A percentile compares a stretch with the other conserved stretches of the same genome.
phyloP scores from a whole-genome alignment of 2,113 vertebrate species.

The Petromus typicus region DNA sequence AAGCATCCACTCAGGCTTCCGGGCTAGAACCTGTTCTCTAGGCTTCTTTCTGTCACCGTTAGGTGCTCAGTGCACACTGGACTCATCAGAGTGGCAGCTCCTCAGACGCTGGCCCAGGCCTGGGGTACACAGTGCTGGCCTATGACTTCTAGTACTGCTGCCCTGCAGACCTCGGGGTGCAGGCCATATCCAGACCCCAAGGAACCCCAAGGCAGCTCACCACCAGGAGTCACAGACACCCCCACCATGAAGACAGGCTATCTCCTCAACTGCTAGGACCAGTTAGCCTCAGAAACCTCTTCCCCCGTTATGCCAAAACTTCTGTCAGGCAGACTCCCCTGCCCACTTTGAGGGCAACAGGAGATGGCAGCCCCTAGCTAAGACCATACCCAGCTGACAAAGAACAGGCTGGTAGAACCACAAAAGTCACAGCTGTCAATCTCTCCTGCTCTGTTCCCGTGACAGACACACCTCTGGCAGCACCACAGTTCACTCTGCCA shows the following conservation, averaged over 20 bases:
- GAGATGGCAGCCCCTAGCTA: not conserved
- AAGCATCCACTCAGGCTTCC: not conserved
- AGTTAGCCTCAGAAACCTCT: accelerated
- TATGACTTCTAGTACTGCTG: not conserved
- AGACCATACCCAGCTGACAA: not conserved
- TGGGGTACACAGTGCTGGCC: no score
- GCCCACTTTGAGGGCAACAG: not conserved
- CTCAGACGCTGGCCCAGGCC: not conserved
- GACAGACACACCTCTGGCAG: no score
- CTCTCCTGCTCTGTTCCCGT: not conserved
- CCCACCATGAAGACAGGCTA: not conserved
- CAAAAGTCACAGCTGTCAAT: not conserved
- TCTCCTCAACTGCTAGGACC: not conserved
- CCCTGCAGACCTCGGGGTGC: not conserved
- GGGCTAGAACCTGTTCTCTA: not conserved
- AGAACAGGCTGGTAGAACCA: accelerated
- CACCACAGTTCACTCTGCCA: not conserved
- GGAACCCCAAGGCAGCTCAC: not conserved
- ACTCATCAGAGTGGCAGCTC: not conserved
- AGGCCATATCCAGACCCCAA: not conserved
- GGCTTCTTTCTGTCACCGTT: not conserved
- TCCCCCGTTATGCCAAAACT: not conserved
- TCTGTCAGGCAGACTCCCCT: not conserved
- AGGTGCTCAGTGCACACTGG: not conserved
- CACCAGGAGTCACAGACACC: not conserved